phyloP scores from a whole-genome alignment of 1,140 invertebrate genomes.

The Diploscapter pachys region DNA sequence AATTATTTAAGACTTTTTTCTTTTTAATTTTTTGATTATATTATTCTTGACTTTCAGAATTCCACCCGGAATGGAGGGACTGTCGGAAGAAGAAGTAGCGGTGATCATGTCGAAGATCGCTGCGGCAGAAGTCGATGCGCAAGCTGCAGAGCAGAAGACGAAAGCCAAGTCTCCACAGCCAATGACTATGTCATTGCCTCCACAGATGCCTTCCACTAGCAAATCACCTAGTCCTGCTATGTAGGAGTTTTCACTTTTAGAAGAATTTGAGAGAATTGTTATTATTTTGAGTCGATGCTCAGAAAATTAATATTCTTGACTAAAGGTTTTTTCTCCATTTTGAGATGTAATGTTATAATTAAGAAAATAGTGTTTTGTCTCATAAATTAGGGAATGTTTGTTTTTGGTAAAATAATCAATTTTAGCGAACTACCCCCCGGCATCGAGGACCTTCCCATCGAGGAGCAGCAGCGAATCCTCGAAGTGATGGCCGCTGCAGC shows the following conservation, averaged over 20 bases:
- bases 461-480: conserved; percentile 51
- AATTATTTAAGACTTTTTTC: neutral
- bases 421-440: conserved; percentile 13
- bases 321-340: too few relatives aligned
- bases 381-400: too few relatives aligned
- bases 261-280: neutral
- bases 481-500: conserved; percentile 50
- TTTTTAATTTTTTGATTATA: too few relatives aligned
- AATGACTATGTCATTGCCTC: conserved; percentile 5
- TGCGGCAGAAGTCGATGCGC: conserved; percentile 50
- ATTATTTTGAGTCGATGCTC: neutral
- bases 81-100: conserved; percentile 54
- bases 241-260: neutral
- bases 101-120: conserved; percentile 57
- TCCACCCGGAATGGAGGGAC: conserved; percentile 53
- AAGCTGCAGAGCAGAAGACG: neutral
- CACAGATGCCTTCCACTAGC: conserved; percentile 2
- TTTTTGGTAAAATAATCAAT: too few relatives aligned
- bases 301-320: too few relatives aligned
- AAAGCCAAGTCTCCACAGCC: too few relatives aligned
- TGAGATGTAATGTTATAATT: too few relatives aligned
- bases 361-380: too few relatives aligned
- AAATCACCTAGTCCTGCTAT: conserved; percentile 11
- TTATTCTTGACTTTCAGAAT: conserved; percentile 24
- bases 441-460: conserved; percentile 41